Evolutionary conservation across 1,140 invertebrate species (phyloP).

Genomic region (Hyposmocoma kahamanoa): DNA sequence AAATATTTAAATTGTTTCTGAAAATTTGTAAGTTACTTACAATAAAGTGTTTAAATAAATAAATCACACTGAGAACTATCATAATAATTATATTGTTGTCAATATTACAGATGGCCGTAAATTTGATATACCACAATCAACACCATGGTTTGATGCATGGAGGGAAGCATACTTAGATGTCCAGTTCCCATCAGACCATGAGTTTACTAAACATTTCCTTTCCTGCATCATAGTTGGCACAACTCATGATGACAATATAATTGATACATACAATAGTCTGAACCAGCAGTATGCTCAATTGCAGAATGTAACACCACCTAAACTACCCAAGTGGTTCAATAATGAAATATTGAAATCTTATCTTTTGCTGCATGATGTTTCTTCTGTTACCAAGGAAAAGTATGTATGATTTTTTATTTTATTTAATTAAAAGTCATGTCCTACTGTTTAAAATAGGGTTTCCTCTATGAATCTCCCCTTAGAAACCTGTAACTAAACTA

Average conservation of each 20-base stretch:
- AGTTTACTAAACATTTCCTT: slow-evolving; percentile 95
- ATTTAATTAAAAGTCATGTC: no score
- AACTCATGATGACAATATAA: slow-evolving; percentile 85
- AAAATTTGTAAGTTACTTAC: no score
- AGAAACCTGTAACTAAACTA: no score
- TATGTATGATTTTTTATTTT: slow-evolving; percentile 31
- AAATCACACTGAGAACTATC: no score
- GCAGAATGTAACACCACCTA: slow-evolving; percentile 82
- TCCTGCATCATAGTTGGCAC: slow-evolving; percentile 92
- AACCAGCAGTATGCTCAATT: slow-evolving; percentile 86
- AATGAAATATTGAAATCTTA: slow-evolving; percentile 90
- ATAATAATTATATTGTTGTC: no score
- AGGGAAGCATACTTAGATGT: slow-evolving; percentile 92
- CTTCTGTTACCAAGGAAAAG: slow-evolving; percentile 52
- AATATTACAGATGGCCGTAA: slow-evolving; percentile 64
- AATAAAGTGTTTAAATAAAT: no score
- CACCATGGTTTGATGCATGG: slow-evolving; percentile 98
- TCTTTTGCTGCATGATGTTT: slow-evolving; percentile 89
- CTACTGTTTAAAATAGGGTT: no score
- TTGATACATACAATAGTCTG: slow-evolving; percentile 85
- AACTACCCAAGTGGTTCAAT: slow-evolving; percentile 93
- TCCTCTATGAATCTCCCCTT: no score
- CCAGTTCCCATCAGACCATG: slow-evolving; percentile 94
- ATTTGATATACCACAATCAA: slow-evolving; percentile 81
- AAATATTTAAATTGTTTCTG: no score